Evolutionary conservation across 2,888 invertebrate genomes (phyloP).

Genomic region (Rhingia rostrata): DNA sequence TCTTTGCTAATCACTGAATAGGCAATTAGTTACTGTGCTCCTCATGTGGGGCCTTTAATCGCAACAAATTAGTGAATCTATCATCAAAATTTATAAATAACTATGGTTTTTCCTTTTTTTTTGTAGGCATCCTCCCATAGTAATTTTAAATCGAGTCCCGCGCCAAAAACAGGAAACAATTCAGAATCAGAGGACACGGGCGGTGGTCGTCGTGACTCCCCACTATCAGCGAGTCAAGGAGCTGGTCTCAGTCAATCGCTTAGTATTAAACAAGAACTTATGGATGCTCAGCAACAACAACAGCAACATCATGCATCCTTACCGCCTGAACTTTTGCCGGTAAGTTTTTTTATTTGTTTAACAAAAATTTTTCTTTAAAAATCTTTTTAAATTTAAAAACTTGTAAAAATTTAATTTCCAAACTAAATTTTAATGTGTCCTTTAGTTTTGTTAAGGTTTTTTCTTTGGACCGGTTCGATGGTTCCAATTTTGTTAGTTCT

Average conservation of each 20-base stretch:
- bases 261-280: slow-evolving; percentile 83
- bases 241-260: slow-evolving; percentile 82
- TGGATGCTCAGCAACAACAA: slow-evolving; percentile 82
- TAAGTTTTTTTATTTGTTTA: slow-evolving; percentile 77
- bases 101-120: slow-evolving; percentile 32
- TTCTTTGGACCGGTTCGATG: slow-evolving; percentile 84
- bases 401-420: slow-evolving; percentile 20
- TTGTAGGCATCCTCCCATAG: slow-evolving; percentile 85
- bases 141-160: slow-evolving; percentile 87
- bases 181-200: slow-evolving; percentile 83
- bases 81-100: not conserved
- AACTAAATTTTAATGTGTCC: slow-evolving; percentile 39
- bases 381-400: slow-evolving; percentile 14
- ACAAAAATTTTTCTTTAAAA: not conserved
- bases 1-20: slow-evolving; percentile 16
- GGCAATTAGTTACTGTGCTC: slow-evolving; percentile 2
- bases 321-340: slow-evolving; percentile 83
- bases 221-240: slow-evolving; percentile 81
- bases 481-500: slow-evolving; percentile 80
- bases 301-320: slow-evolving; percentile 81
- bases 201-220: slow-evolving; percentile 82
- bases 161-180: slow-evolving; percentile 87
- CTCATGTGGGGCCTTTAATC: not conserved
- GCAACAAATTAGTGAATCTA: not conserved
- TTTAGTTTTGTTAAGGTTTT: slow-evolving; percentile 83